These are phyloP conservation scores for Platycercus adscitus DNA, from an alignment of 2,113 vertebrate genomes.

Conservation along the genomic window DNA sequence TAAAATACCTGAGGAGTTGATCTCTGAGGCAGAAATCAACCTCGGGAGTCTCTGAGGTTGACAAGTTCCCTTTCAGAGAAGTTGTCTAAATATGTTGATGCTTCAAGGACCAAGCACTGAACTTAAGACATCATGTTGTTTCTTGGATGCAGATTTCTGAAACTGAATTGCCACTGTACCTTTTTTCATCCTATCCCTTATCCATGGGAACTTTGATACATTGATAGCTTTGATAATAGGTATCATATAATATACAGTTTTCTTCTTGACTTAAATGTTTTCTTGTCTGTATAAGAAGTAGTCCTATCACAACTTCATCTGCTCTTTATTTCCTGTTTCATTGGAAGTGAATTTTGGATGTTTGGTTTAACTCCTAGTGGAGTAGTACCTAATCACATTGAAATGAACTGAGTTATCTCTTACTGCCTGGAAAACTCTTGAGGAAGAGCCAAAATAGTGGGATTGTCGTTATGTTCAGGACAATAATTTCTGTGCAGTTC, in stretches of 20 bases:
- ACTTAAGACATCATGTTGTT: neutral
- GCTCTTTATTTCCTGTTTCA: neutral
- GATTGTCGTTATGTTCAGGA: rapidly evolving
- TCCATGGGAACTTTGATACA: neutral
- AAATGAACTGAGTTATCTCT: neutral
- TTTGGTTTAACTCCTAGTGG: neutral
- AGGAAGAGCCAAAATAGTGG: neutral
- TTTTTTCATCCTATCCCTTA: neutral
- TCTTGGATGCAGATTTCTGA: neutral
- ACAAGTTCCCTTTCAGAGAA: neutral
- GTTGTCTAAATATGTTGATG: neutral
- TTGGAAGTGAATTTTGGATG: neutral
- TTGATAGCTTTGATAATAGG: neutral
- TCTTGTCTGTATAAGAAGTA: neutral
- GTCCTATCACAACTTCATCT: neutral
- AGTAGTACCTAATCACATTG: neutral
- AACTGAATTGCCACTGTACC: rapidly evolving
- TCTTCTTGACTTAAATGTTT: neutral
- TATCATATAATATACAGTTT: rapidly evolving
- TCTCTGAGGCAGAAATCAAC: too few species aligned
- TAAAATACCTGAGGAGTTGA: neutral
- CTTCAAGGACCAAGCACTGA: neutral
- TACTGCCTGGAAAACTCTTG: neutral
- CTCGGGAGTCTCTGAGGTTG: neutral
- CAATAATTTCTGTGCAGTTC: rapidly evolving